These are phyloP conservation scores for Phlogophora meticulosa DNA, from an alignment of 2,888 invertebrate genomes.

Conservation along the genomic window DNA sequence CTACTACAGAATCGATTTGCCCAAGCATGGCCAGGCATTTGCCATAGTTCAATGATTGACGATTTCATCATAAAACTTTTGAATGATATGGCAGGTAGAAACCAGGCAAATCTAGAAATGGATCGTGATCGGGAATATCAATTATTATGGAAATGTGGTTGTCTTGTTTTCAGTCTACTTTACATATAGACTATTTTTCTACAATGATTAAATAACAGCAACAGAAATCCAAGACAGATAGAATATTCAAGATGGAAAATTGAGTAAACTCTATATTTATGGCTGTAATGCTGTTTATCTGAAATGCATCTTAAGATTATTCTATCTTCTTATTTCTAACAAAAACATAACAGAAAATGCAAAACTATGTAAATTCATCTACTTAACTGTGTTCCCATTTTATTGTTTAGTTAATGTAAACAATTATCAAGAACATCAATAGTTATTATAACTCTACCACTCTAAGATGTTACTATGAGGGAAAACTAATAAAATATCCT, in stretches of 20 bases:
- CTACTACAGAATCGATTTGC: no score
- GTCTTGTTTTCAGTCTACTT: background rate
- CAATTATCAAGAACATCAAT: background rate
- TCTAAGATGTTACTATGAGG: background rate
- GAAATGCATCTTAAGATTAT: background rate
- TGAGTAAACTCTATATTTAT: no score
- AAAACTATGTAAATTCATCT: slow-evolving; percentile 18
- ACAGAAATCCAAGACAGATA: background rate
- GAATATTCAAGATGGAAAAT: no score
- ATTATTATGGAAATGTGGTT: slow-evolving; percentile 3
- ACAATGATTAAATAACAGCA: background rate
- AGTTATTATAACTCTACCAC: background rate
- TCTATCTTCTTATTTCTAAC: no score
- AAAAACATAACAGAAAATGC: background rate
- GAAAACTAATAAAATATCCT: background rate
- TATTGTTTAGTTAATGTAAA: background rate
- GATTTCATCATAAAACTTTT: no score
- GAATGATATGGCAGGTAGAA: no score
- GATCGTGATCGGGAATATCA: no score
- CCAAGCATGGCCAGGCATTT: no score
- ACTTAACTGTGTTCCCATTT: background rate
- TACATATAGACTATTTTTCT: background rate
- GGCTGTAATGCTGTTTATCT: background rate
- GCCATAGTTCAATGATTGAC: no score
- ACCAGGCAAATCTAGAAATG: no score